Evolutionary conservation across 2,888 invertebrate genomes (phyloP), one percentile per base, ranked within the genome.

Genomic region (Yponomeuta evonymella): DNA sequence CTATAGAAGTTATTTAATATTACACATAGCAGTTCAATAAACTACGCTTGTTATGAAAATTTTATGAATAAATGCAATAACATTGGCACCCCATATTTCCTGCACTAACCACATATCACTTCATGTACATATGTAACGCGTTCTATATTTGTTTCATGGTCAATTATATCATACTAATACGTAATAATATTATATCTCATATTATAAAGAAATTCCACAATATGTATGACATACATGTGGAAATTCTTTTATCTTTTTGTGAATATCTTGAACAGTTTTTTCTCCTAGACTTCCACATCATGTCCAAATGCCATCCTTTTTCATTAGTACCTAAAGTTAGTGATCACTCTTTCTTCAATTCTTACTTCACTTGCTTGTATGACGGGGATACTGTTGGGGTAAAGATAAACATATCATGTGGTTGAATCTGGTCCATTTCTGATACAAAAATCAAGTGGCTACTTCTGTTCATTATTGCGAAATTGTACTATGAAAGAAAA

Each of bases 321-420:
- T 58, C 1, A 1, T 23, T 43, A 43, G 51, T 15, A 23, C 23
- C 23, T 23, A 58, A 58, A 15, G 51, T 15, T 58, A 36, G 48
- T 67, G 48, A 51, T 23, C 6, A 12, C 48, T 51, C 6, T 48
- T 12, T 67, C 36, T 43, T 23, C 36, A n/a, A 15, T 10, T 70
- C 66, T 69, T 51, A 63, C 69, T 70, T 70, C 71, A 72, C n/a
- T 64, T 72, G 70, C 67, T 75, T 73, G 75, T 75, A 78, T 73
- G 72, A 76, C 69, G 80, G 79, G 81, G 83, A 79, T 80, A 77
- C 79, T 79, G 81, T 81, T 82, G 80, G 78, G 70, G 75, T 80
- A 77, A 79, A 79, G 74, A 77, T 78, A 73, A 78, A 79, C 77
- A 79, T 75, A 78, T 73, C 74, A 71, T 67, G 12, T 63, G n/a